A percentile compares a stretch with the other conserved stretches of the same genome.
Evolutionary conservation across 1,140 invertebrate genomes (phyloP).

Genomic region (Platorchestia sp.): DNA sequence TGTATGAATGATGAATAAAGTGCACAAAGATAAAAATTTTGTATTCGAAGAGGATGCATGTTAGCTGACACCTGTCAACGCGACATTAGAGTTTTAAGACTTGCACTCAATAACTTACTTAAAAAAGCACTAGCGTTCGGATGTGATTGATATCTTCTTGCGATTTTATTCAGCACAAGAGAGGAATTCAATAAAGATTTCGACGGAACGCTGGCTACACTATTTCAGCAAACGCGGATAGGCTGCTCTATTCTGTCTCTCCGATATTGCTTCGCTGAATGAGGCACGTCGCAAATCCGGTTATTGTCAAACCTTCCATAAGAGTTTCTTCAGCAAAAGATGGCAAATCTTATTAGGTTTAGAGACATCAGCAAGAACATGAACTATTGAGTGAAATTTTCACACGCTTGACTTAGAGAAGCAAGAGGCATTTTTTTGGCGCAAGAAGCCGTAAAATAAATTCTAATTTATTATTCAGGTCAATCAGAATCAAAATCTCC

Average conservation of each 20-base stretch:
- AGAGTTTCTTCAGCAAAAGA: neutral
- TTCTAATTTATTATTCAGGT: too few relatives aligned
- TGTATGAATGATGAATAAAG: neutral
- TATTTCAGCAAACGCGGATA: neutral
- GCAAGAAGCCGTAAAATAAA: too few relatives aligned
- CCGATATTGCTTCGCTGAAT: neutral
- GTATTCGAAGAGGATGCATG: neutral
- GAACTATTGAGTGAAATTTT: too few relatives aligned
- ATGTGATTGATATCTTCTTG: neutral
- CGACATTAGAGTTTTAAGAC: neutral
- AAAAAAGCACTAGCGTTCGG: neutral
- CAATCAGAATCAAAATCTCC: too few relatives aligned
- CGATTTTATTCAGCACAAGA: neutral
- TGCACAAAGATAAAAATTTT: neutral
- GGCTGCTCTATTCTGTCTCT: neutral
- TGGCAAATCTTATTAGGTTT: neutral
- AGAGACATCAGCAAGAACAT: neutral
- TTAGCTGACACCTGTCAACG: neutral
- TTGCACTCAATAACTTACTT: neutral
- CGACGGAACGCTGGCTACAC: neutral
- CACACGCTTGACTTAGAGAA: too few relatives aligned
- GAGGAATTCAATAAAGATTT: neutral
- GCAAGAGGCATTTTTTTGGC: too few relatives aligned
- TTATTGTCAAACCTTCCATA: neutral
- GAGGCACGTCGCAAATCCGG: neutral